Percentiles rank a stretch among this genome's conserved stretches.
Evolutionary conservation across 2,888 invertebrate species (phyloP).

Genomic region (Cactoblastis cactorum): DNA sequence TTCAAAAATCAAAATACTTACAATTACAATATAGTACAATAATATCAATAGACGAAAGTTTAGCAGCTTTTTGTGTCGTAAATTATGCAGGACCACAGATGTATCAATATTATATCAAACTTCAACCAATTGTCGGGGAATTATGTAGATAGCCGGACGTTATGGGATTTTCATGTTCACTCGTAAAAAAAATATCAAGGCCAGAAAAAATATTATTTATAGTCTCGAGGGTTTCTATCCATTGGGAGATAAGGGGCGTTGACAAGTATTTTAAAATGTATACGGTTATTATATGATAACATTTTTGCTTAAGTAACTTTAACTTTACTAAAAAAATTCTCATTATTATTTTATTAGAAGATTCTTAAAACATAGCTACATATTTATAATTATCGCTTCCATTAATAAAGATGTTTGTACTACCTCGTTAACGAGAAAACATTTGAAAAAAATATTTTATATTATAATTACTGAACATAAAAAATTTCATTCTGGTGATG

Average conservation of each 20-base stretch:
- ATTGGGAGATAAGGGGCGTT: not conserved
- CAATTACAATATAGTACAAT: too few relatives aligned
- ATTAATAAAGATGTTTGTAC: too few relatives aligned
- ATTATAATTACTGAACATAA: too few relatives aligned
- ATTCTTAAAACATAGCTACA: too few relatives aligned
- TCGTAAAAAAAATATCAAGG: constrained; percentile 13
- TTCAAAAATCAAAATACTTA: too few relatives aligned
- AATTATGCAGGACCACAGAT: constrained; percentile 13
- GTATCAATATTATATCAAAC: constrained; percentile 16
- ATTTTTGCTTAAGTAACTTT: too few relatives aligned
- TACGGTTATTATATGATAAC: not conserved
- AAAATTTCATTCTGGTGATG: too few relatives aligned
- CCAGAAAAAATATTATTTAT: constrained; percentile 8
- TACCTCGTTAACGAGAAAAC: too few relatives aligned
- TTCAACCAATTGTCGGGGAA: constrained; percentile 15
- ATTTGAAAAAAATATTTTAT: too few relatives aligned
- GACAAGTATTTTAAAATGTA: not conserved
- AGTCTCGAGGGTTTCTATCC: not conserved
- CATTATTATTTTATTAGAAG: too few relatives aligned
- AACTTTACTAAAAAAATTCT: too few relatives aligned
- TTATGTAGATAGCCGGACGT: constrained; percentile 16
- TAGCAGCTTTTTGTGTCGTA: constrained; percentile 1
- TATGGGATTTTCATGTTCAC: constrained; percentile 14
- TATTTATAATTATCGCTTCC: too few relatives aligned
- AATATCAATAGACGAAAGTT: not conserved